A percentile compares a stretch with the other conserved stretches of the same genome.
These are phyloP conservation scores for Slavum lentiscoides DNA, from an alignment of 2,888 invertebrate genomes.

Conservation along the genomic window DNA sequence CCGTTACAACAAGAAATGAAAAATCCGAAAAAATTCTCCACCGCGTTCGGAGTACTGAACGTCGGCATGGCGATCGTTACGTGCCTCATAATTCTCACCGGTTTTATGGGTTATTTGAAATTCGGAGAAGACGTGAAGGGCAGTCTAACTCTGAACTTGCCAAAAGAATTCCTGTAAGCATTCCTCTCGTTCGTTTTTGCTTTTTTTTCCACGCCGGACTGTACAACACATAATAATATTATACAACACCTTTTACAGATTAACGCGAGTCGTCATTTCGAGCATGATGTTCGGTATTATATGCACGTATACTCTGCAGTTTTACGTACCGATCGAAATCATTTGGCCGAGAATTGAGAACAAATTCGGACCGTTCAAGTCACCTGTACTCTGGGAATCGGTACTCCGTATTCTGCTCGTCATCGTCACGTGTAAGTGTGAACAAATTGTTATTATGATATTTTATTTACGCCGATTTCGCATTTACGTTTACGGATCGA, in stretches of 20 bases:
- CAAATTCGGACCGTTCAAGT: conserved; percentile 64
- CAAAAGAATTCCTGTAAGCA: conserved; percentile 52
- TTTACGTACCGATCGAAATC: conserved; percentile 84
- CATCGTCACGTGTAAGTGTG: conserved; percentile 83
- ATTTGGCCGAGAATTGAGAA: conserved; percentile 75
- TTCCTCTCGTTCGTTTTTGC: neutral
- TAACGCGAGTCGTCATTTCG: conserved; percentile 78
- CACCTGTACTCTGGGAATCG: conserved; percentile 69
- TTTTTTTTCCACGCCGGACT: neutral
- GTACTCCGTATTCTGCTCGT: conserved; percentile 74
- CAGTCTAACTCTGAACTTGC: conserved; percentile 85
- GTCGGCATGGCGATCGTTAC: conserved; percentile 84
- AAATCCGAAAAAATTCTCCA: conserved; percentile 75
- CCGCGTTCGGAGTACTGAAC: conserved; percentile 82
- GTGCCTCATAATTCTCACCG: conserved; percentile 75
- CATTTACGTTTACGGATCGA: too few relatives aligned
- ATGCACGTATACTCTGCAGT: conserved; percentile 89
- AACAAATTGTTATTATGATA: neutral
- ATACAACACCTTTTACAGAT: conserved; percentile 62
- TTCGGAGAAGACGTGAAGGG: conserved; percentile 82
- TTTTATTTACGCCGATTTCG: neutral
- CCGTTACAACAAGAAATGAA: conserved; percentile 92
- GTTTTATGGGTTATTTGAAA: conserved; percentile 84
- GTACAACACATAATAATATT: neutral
- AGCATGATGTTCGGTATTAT: conserved; percentile 84